These are phyloP conservation scores for Trematocara unimaculatum DNA, from an alignment of 2,113 vertebrate species.

Conservation along the genomic window DNA sequence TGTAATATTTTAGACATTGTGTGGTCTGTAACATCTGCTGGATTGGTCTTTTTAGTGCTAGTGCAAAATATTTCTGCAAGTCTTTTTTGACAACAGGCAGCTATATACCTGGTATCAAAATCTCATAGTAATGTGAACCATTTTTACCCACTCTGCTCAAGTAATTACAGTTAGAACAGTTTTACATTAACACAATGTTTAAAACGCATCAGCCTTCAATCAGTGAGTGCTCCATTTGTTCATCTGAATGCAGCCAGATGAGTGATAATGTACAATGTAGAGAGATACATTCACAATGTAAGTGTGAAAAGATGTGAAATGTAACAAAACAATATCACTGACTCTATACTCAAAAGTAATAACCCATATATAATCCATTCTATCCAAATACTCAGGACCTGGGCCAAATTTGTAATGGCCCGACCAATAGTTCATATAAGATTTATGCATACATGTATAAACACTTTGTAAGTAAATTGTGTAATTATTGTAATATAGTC, in stretches of 20 bases:
- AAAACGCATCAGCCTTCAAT: background rate
- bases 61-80: background rate
- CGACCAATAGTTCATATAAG: background rate
- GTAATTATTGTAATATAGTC: background rate
- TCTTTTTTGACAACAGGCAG: background rate
- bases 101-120: background rate
- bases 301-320: background rate
- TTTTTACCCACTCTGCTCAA: background rate
- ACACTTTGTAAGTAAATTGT: background rate
- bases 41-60: background rate
- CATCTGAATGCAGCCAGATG: background rate
- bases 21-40: background rate
- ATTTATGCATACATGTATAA: background rate
- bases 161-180: background rate
- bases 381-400: background rate
- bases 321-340: background rate
- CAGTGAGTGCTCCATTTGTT: background rate
- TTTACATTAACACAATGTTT: background rate
- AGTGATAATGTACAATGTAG: background rate
- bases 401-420: background rate
- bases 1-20: background rate
- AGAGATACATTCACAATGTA: conserved; percentile 7
- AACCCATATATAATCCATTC: background rate
- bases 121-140: background rate
- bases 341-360: background rate